Evolutionary conservation across 2,797 vertebrate genomes (phyloP).

Genomic region (Leuciscus waleckii): DNA sequence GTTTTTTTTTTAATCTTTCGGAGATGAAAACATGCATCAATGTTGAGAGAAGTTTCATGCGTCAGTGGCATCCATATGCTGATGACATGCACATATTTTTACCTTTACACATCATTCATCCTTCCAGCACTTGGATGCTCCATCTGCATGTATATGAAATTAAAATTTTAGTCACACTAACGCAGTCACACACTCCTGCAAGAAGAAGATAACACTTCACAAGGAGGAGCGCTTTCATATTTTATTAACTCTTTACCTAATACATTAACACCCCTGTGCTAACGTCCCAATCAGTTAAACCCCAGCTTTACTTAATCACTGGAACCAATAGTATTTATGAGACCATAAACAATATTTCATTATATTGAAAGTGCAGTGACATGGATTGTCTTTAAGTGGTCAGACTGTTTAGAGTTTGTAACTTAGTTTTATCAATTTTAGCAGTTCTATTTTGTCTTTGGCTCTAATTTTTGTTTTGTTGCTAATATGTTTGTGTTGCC

Average conservation of each 20-base stretch:
- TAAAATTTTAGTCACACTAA: constrained; percentile 22
- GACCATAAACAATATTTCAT: constrained; percentile 16
- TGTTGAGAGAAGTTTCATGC: neutral
- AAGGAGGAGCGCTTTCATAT: constrained; percentile 33
- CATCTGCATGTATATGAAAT: constrained; percentile 18
- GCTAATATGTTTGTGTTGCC: constrained; percentile 7
- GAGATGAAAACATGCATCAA: constrained; percentile 9
- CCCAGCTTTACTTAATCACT: neutral
- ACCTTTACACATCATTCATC: constrained; percentile 15
- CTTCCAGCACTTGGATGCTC: neutral
- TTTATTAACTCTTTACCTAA: constrained; percentile 28
- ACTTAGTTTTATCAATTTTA: constrained; percentile 6
- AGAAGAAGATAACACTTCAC: constrained; percentile 38
- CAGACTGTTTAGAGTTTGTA: constrained; percentile 3
- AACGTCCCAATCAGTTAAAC: constrained; percentile 24
- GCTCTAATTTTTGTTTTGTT: neutral
- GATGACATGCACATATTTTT: constrained; percentile 36
- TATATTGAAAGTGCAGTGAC: constrained; percentile 2
- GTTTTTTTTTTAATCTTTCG: neutral
- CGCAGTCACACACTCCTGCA: constrained; percentile 16
- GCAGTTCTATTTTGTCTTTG: neutral
- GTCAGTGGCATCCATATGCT: neutral
- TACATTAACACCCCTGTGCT: constrained; percentile 29
- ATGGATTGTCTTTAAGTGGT: constrained; percentile 2
- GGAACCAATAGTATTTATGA: neutral